Percentiles rank a stretch among this genome's conserved stretches.
Evolutionary conservation across 2,888 invertebrate species (phyloP).

Genomic region (Tachina fera): DNA sequence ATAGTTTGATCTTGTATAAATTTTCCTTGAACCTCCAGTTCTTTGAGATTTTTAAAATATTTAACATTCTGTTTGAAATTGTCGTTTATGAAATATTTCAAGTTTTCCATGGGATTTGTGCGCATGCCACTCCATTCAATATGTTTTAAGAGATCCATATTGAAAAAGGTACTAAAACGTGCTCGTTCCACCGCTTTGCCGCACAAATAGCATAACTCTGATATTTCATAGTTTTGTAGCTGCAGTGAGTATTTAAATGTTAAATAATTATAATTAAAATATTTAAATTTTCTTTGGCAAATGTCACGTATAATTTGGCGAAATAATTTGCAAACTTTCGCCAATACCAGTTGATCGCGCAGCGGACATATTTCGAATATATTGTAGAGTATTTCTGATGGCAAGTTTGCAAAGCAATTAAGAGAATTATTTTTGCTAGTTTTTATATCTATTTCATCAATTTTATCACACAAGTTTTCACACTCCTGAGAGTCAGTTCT

Average conservation of each 20-base stretch:
- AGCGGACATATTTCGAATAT: slow-evolving; percentile 52
- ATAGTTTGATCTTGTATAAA: slow-evolving; percentile 70
- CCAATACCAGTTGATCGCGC: slow-evolving; percentile 46
- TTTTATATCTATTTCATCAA: slow-evolving; percentile 14
- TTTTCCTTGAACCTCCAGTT: slow-evolving; percentile 68
- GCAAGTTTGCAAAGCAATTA: slow-evolving; percentile 34
- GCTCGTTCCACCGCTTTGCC: slow-evolving; percentile 39
- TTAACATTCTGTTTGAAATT: slow-evolving; percentile 69
- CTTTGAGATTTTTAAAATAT: slow-evolving; percentile 61
- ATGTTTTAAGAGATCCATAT: slow-evolving; percentile 62
- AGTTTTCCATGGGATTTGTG: slow-evolving; percentile 68
- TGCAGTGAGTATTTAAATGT: slow-evolving; percentile 55
- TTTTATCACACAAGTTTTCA: neutral
- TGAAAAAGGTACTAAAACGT: slow-evolving; percentile 62
- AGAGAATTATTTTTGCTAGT: neutral
- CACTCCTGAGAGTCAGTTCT: neutral
- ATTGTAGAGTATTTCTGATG: slow-evolving; percentile 54
- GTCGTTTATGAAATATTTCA: slow-evolving; percentile 68
- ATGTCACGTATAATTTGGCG: slow-evolving; percentile 50
- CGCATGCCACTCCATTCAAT: slow-evolving; percentile 58
- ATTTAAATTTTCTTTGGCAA: slow-evolving; percentile 31
- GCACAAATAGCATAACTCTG: slow-evolving; percentile 57
- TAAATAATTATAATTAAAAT: slow-evolving; percentile 61
- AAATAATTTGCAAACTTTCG: slow-evolving; percentile 62
- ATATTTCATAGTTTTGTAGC: slow-evolving; percentile 52